Conservation (phyloP, 2,888 invertebrate species). For the Drosophila austrosaltans region DNA sequence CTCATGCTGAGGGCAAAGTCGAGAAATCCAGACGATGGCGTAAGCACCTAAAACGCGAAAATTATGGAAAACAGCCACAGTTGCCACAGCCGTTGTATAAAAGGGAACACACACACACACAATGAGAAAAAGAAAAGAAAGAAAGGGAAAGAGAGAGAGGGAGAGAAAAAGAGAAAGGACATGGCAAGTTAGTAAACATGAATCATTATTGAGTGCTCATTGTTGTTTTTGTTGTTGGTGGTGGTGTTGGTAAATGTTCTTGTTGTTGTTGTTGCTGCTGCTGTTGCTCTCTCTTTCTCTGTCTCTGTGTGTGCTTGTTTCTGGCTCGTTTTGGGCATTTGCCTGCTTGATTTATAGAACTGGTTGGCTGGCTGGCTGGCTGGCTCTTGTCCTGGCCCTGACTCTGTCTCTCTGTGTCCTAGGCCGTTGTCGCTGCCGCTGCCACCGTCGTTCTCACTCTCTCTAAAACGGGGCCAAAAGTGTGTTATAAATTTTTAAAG, state of each 20-base stretch:
- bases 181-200: conserved; percentile 74
- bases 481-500: conserved; percentile 77
- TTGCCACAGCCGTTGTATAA: too few species aligned
- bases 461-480: conserved; percentile 57
- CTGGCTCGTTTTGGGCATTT: conserved; percentile 70
- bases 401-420: background rate
- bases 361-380: conserved; percentile 2
- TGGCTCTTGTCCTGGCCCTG: background rate
- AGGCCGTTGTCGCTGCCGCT: background rate
- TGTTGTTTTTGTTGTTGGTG: conserved; percentile 37
- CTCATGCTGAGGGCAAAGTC: conserved; percentile 97
- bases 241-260: conserved; percentile 27
- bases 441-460: background rate
- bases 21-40: conserved; percentile 93
- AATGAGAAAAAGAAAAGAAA: background rate
- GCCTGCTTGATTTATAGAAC: conserved; percentile 69
- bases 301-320: background rate
- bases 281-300: background rate
- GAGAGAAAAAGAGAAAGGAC: conserved; percentile 26
- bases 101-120: background rate
- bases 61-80: conserved; percentile 70
- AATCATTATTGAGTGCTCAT: conserved; percentile 74
- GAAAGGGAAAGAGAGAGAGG: background rate
- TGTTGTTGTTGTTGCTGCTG: conserved; percentile 36
- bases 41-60: conserved; percentile 87